Percentiles rank a stretch among this genome's conserved stretches.
phyloP scores from a whole-genome alignment of 2,888 invertebrate species.

The Nephrotoma appendiculata region DNA sequence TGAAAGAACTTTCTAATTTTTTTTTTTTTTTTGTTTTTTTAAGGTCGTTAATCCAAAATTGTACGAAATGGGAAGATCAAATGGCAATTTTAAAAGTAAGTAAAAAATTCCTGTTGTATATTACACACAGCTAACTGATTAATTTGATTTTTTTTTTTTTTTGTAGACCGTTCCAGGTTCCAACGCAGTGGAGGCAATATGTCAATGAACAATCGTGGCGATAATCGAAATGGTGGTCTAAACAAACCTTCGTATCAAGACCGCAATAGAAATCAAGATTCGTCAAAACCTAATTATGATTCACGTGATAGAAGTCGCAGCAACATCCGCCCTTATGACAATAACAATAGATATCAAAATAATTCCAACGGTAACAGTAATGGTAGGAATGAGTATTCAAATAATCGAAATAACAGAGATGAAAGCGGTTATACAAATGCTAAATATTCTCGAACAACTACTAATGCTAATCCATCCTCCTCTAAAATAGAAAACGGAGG shows the following conservation, averaged over 20 bases:
- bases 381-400: not conserved
- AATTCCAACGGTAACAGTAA: slow-evolving; percentile 1
- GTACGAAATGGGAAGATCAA: slow-evolving; percentile 47
- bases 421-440: slow-evolving; percentile 2
- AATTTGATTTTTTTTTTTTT: too few relatives aligned
- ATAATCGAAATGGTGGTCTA: slow-evolving; percentile 18
- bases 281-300: slow-evolving; percentile 6
- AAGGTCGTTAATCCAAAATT: slow-evolving; percentile 76
- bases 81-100: slow-evolving; percentile 21
- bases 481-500: slow-evolving; percentile 1
- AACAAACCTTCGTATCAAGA: slow-evolving; percentile 15
- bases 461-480: not conserved
- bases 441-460: not conserved
- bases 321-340: not conserved
- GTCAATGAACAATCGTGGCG: slow-evolving; percentile 10
- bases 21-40: not conserved
- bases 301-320: not conserved
- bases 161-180: slow-evolving; percentile 5
- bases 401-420: slow-evolving; percentile 9
- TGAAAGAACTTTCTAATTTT: not conserved
- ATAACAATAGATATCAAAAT: not conserved
- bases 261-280: slow-evolving; percentile 18
- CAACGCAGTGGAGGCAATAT: not conserved
- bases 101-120: not conserved
- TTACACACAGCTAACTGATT: too few relatives aligned